Conservation (phyloP, 1,140 invertebrate genomes). For the Patella vulgata region DNA sequence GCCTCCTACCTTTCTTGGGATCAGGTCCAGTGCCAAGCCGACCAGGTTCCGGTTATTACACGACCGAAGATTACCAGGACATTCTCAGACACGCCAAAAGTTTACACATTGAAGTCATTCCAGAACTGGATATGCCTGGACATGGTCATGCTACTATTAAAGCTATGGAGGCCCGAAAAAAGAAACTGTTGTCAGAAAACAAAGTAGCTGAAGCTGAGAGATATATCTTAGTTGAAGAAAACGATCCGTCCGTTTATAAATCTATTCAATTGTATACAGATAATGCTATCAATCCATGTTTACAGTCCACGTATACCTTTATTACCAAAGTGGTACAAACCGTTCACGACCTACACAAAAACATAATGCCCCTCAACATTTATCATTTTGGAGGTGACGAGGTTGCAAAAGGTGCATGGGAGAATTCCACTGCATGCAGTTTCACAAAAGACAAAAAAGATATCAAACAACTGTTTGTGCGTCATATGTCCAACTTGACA, state of each 20-base stretch:
- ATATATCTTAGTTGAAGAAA: conserved; percentile 40
- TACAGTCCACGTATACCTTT: conserved; percentile 55
- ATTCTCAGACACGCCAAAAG: conserved; percentile 18
- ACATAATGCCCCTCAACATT: conserved; percentile 47
- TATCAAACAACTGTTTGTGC: conserved; percentile 38
- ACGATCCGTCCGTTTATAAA: conserved; percentile 43
- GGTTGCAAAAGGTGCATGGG: conserved; percentile 46
- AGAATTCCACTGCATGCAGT: conserved; percentile 43
- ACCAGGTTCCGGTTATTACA: conserved; percentile 54
- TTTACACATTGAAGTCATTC: conserved; percentile 53
- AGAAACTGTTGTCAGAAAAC: conserved; percentile 14
- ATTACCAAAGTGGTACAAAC: conserved; percentile 31
- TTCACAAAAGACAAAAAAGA: conserved; percentile 18
- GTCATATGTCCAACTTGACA: conserved; percentile 31
- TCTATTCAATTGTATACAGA: conserved; percentile 55
- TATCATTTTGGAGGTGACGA: conserved; percentile 64
- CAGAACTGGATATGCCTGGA: conserved; percentile 61
- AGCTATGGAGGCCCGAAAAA: conserved; percentile 47
- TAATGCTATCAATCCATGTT: conserved; percentile 59
- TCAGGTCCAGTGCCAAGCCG: conserved; percentile 42
- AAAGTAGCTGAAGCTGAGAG: conserved; percentile 24
- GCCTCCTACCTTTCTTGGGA: conserved; percentile 54
- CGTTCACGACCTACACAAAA: conserved; percentile 39
- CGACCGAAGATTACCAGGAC: conserved; percentile 48
- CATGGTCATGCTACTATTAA: conserved; percentile 58